Base-by-base conservation (phyloP, 2,888 invertebrate species). In the Byasa hedistus region DNA sequence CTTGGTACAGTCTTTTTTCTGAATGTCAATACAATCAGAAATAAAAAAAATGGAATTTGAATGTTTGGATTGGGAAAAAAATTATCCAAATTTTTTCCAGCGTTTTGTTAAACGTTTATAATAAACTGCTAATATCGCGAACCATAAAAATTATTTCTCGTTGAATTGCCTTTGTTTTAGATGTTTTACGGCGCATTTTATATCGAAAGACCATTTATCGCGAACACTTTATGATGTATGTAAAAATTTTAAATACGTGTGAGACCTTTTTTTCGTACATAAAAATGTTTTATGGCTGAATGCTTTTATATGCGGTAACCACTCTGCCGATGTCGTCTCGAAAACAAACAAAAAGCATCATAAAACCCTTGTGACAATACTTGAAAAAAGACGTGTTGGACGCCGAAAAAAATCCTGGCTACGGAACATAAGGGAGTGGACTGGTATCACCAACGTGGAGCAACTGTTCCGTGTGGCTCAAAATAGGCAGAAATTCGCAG, bases 191-290 rank as follows among this genome's bases (percentile, higher is more conserved):
- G 48, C 48, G n/a, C 48, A 48, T n/a, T n/a, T 48, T 48, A n/a
- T 48, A 48, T 48, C 48, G n/a, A 48, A 5, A 48, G n/a, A 5
- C 48, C 48, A 48, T 48, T 48, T 48, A 48, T 48, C n/a, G 48
- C n/a, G 12, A 12, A 48, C 8, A 48, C 48, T 48, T 48, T 48
- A 48, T n/a, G 48, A n/a, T 48, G 48, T n/a, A n/a, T n/a, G 48
- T n/a, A 48, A 48, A 48, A 48, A 48, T 48, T 48, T 48, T 48
- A 48, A 48, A 48, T 48, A 48, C 19, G 48, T 48, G 48, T n/a
- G 48, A 7, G 19, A 48, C 48, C 48, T 48, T 48, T 48, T 36
- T 48, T n/a, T 48, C 48, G 48, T n/a, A n/a, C 48, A 48, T 48
- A 48, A 48, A 48, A 48, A n/a, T 48, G 8, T n/a, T 48, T 48